These are phyloP conservation scores for Peromyscus polionotus DNA, from an alignment of 2,113 vertebrate species.

Conservation along the genomic window DNA sequence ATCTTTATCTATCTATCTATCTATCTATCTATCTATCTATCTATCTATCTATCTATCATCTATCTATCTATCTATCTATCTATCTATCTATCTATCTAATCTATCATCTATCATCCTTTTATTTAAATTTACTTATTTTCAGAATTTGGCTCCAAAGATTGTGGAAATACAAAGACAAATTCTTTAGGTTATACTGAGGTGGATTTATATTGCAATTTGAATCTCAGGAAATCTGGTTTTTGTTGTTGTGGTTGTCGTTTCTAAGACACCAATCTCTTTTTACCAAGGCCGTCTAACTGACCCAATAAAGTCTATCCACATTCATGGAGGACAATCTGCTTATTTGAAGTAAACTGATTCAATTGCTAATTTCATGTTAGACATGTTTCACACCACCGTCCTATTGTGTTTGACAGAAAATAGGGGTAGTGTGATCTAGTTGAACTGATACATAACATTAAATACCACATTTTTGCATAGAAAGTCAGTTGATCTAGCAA, in stretches of 20 bases:
- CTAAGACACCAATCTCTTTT: not conserved
- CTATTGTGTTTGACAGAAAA: not conserved
- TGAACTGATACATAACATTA: not conserved
- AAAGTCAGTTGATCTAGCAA: not conserved
- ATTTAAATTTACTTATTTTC: not conserved
- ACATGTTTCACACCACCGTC: not conserved
- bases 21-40: not conserved
- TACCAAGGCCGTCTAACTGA: not conserved
- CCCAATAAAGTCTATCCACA: not conserved
- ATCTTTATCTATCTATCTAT: not conserved
- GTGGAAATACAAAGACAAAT: not conserved
- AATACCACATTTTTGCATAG: not conserved
- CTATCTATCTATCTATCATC: not conserved
- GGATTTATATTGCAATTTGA: not conserved
- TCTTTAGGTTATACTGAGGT: not conserved
- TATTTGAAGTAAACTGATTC: not conserved
- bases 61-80: no score
- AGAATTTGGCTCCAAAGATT: not conserved
- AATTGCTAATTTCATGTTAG: slow-evolving; percentile 13
- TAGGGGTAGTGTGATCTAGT: not conserved
- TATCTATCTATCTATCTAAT: not conserved
- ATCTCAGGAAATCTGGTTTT: not conserved
- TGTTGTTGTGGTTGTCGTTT: not conserved
- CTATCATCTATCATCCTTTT: not conserved
- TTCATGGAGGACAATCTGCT: not conserved